phyloP scores from a whole-genome alignment of 2,113 vertebrate species.

The Oenanthe melanoleuca region DNA sequence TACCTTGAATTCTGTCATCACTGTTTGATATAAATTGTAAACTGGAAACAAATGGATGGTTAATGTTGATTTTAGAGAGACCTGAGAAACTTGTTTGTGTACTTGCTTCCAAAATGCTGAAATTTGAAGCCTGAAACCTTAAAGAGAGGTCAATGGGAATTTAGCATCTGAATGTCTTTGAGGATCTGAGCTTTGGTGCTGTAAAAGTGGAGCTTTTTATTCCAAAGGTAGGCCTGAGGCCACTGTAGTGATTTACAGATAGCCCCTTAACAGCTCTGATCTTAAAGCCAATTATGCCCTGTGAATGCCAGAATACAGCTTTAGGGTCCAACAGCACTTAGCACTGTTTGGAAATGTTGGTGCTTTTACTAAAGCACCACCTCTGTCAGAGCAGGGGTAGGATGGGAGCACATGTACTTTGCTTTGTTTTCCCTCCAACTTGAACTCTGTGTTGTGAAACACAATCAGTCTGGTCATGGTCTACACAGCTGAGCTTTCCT shows the following conservation, averaged over 20 bases:
- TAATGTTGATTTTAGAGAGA: slow-evolving; percentile 8
- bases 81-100: background rate
- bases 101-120: background rate
- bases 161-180: slow-evolving; percentile 26
- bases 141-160: background rate
- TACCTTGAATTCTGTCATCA: slow-evolving; percentile 25
- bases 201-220: background rate
- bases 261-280: background rate
- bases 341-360: background rate
- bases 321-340: background rate
- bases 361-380: background rate
- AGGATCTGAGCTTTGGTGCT: background rate
- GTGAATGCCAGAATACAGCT: background rate
- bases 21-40: background rate
- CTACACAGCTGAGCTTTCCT: slow-evolving; percentile 48
- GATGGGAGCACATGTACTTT: background rate
- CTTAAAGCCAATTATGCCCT: background rate
- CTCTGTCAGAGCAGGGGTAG: background rate
- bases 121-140: background rate
- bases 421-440: slow-evolving; percentile 36
- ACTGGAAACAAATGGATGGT: background rate
- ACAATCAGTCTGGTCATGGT: slow-evolving; percentile 36
- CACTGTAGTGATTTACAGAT: slow-evolving; percentile 5
- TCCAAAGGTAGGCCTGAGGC: background rate
- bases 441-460: slow-evolving; percentile 64